A percentile compares a stretch with the other conserved stretches of the same genome.
Evolutionary conservation across 2,888 invertebrate genomes (phyloP).

Genomic region (Clanis bilineata): DNA sequence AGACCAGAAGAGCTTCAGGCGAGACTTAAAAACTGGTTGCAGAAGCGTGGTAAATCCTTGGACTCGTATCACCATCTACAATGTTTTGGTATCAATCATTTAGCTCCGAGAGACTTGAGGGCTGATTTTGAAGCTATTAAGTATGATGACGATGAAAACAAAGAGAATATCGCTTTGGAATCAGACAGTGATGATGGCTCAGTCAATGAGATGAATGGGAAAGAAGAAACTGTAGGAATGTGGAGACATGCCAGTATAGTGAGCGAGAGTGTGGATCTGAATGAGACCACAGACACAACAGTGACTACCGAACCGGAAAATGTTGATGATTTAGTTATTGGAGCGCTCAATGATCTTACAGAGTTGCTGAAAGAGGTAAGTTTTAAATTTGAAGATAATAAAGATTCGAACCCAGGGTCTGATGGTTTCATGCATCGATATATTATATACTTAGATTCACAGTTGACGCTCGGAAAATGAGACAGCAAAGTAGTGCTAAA

Average conservation of each 20-base stretch:
- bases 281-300: slow-evolving; percentile 53
- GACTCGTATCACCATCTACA: slow-evolving; percentile 77
- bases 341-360: slow-evolving; percentile 77
- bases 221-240: background rate
- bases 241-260: slow-evolving; percentile 59
- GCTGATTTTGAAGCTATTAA: slow-evolving; percentile 31
- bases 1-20: slow-evolving; percentile 63
- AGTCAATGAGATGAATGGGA: slow-evolving; percentile 44
- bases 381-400: no score
- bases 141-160: slow-evolving; percentile 69
- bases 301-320: slow-evolving; percentile 44
- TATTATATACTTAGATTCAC: no score
- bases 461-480: no score
- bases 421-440: no score
- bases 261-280: slow-evolving; percentile 54
- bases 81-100: slow-evolving; percentile 73
- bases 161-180: slow-evolving; percentile 74
- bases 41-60: slow-evolving; percentile 72
- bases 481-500: no score
- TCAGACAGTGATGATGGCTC: slow-evolving; percentile 69
- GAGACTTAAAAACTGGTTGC: slow-evolving; percentile 76
- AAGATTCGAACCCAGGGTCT: no score
- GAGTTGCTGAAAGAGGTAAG: slow-evolving; percentile 77
- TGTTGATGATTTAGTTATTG: slow-evolving; percentile 60
- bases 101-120: slow-evolving; percentile 34